A percentile compares a stretch with the other conserved stretches of the same genome.
These are phyloP conservation scores for Chrysodeixis includens DNA, from an alignment of 2,888 invertebrate species.

Conservation along the genomic window DNA sequence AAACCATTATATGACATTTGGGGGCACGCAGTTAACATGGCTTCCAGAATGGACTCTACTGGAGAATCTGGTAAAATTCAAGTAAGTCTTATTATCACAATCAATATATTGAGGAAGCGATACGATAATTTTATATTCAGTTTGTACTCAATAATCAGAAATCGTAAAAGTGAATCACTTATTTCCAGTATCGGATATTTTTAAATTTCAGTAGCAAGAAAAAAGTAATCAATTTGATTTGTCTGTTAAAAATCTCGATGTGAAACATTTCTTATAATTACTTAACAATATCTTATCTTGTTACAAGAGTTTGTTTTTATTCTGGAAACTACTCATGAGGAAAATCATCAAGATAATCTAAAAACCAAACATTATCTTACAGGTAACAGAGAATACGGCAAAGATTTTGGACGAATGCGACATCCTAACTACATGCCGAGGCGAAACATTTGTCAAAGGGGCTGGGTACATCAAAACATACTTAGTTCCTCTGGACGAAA, in stretches of 20 bases:
- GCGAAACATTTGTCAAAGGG: conserved; percentile 93
- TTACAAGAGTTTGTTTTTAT: background rate
- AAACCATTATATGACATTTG: conserved; percentile 99
- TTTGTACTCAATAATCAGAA: too few species aligned
- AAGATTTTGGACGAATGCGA: conserved; percentile 91
- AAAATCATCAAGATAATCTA: background rate
- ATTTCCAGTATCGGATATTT: too few species aligned
- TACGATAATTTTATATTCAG: too few species aligned
- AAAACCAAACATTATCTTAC: conserved; percentile 12
- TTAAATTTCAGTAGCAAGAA: too few species aligned
- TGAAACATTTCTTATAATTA: too few species aligned
- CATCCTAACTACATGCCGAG: conserved; percentile 91
- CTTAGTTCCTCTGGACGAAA: conserved; percentile 91
- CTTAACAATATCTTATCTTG: background rate
- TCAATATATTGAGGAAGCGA: too few species aligned
- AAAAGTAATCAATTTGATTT: too few species aligned
- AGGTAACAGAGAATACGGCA: conserved; percentile 93
- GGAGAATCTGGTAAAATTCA: conserved; percentile 95
- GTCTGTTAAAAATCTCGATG: too few species aligned
- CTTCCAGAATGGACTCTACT: conserved; percentile 98
- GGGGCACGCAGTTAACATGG: conserved; percentile 99
- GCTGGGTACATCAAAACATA: conserved; percentile 92
- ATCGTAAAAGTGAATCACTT: too few species aligned
- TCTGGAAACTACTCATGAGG: background rate
- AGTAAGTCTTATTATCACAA: conserved; percentile 81